phyloP scores from a whole-genome alignment of 2,797 vertebrate species.

The Silurus aristotelis region DNA sequence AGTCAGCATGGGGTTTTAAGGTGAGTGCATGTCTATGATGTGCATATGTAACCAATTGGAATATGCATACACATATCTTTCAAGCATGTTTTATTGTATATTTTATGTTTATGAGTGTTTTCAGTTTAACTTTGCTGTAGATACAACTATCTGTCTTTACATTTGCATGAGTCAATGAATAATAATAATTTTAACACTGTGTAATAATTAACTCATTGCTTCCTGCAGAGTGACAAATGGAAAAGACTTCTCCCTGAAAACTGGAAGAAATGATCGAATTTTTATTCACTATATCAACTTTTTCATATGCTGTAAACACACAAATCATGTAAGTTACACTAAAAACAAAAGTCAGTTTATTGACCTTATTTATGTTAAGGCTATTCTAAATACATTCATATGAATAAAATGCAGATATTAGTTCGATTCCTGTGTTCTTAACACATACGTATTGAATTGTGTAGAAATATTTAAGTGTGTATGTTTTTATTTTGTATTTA shows the following conservation, averaged over 20 bases:
- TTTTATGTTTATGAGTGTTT: neutral
- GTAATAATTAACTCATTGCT: slow-evolving; percentile 33
- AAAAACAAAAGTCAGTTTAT: slow-evolving; percentile 4
- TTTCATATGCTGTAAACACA: slow-evolving; percentile 26
- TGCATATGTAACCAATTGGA: neutral
- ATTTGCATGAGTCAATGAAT: slow-evolving; percentile 11
- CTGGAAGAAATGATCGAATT: slow-evolving; percentile 71
- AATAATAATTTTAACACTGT: slow-evolving; percentile 5
- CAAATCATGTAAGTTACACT: slow-evolving; percentile 31
- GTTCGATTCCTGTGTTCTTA: slow-evolving; percentile 10
- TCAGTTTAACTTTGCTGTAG: neutral
- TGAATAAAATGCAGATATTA: neutral
- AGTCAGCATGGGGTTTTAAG: slow-evolving; percentile 67
- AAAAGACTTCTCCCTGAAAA: slow-evolving; percentile 76
- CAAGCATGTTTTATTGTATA: neutral
- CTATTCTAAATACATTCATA: slow-evolving; percentile 26
- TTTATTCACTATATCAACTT: slow-evolving; percentile 33
- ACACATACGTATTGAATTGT: slow-evolving; percentile 10
- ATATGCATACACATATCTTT: neutral
- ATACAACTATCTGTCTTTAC: neutral
- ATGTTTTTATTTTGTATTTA: slow-evolving; percentile 46
- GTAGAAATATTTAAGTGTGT: slow-evolving; percentile 18
- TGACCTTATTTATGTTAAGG: slow-evolving; percentile 22
- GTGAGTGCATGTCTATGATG: slow-evolving; percentile 58
- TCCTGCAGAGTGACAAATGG: slow-evolving; percentile 79